Conservation (phyloP, 2,888 invertebrate species). For the Lamellibrachia columna region DNA sequence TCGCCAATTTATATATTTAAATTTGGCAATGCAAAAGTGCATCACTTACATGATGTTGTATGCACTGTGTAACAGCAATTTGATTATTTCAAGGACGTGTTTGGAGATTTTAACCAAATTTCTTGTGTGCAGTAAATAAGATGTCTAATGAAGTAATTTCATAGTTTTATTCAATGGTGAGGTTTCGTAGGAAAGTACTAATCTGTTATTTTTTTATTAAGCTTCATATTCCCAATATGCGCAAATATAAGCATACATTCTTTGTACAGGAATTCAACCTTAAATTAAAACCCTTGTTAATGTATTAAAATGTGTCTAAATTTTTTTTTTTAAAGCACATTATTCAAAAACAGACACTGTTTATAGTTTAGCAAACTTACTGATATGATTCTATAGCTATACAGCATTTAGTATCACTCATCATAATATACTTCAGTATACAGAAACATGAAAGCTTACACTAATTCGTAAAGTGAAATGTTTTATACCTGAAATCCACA, state of each 20-base stretch:
- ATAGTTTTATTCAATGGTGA: background rate
- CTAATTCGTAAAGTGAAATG: background rate
- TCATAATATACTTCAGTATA: background rate
- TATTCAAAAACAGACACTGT: no score
- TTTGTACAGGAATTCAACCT: background rate
- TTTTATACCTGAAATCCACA: no score
- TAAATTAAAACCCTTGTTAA: background rate
- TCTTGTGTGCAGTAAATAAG: no score
- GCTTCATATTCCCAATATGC: background rate
- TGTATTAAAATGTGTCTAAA: background rate
- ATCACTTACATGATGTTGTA: background rate
- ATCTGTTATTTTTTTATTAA: background rate
- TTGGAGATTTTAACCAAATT: no score
- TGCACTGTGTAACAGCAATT: background rate
- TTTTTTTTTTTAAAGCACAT: no score
- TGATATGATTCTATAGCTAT: no score
- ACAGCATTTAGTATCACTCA: background rate
- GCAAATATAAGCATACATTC: background rate
- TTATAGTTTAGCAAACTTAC: no score
- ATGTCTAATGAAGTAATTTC: background rate
- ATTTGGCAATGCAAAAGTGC: background rate
- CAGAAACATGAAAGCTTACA: background rate
- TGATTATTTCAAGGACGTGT: no score
- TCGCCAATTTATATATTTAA: background rate
- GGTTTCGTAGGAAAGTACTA: background rate